Base-by-base conservation (phyloP, 2,113 vertebrate species). In the Cephalopterus ornatus region DNA sequence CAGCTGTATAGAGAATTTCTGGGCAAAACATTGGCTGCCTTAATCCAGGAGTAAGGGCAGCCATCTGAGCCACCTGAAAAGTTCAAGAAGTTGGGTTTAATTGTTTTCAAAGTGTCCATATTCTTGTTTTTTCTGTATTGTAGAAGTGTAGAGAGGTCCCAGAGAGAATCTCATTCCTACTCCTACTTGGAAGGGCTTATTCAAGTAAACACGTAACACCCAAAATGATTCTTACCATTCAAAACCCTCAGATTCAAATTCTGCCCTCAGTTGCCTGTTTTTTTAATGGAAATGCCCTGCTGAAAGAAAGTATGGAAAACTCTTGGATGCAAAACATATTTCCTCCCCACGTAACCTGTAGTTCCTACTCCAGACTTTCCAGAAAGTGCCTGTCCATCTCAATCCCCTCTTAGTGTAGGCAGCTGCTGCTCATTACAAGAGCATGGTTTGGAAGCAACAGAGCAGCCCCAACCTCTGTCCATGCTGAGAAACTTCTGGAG, bases 331-430 rank as follows among this genome's bases (percentile, higher is more conserved):
- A 77, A 59, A 73, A 49, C 5, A 9, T 13, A 39, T 67, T 56
- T 62, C 24, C 33, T 90, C 5, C 16, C 11, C 0, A 0, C 22
- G 19, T 75, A 37, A 39, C 21, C 24, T 24, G 11, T 49, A 3
- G 8, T 32, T 82, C 23, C 26, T 76, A 11, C 26, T 55, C 13
- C 59, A 55, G 23, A 10, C 28, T 47, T 39, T 59, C 9, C 44
- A 83, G 44, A 61, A 67, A 33, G 26, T 33, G 21, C 11, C 39
- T 1, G 1, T 16, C 21, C 17, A 65, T 61, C 27, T 86, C 33
- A 42, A 0, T 50, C 50, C 13, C 6, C 13, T 83, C 35, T n/a
- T 26, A 30, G 22, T 16, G 30, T 24, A 49, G 41, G 21, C 28
- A 56, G 30, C 26, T 88, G 30, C 37, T 63, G 42, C 67, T 52